Percentiles rank a stretch among this genome's conserved stretches.
These are phyloP conservation scores for Sibirionetta formosa DNA, from an alignment of 2,797 vertebrate species.

Conservation along the genomic window DNA sequence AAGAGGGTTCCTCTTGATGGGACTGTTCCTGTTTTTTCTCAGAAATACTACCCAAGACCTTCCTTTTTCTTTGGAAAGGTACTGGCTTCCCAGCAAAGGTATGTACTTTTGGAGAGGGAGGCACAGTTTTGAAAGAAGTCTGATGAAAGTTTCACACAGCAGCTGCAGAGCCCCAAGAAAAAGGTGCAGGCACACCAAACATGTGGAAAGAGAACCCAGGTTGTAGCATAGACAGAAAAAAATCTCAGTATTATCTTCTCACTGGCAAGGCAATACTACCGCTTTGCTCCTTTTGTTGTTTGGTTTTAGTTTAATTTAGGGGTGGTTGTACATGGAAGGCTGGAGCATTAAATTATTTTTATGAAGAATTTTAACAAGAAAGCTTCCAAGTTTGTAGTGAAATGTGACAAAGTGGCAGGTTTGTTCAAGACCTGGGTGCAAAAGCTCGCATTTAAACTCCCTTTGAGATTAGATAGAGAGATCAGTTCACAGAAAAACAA, in stretches of 20 bases:
- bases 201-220: accelerated
- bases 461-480: neutral
- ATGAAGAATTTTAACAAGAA: neutral
- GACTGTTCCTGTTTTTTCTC: neutral
- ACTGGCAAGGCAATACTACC: neutral
- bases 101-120: neutral
- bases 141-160: neutral
- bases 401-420: neutral
- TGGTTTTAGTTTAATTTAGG: too few relatives aligned
- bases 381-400: neutral
- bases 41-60: neutral
- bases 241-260: neutral
- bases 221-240: neutral
- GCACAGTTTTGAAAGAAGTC: neutral
- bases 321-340: accelerated
- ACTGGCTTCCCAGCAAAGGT: neutral
- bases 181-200: neutral
- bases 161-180: neutral
- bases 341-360: neutral
- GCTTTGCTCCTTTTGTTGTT: neutral
- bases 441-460: neutral
- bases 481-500: neutral
- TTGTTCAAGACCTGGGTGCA: neutral
- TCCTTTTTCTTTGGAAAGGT: neutral
- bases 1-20: neutral